Evolutionary conservation across 2,113 vertebrate genomes (phyloP).

Genomic region (Gallinago paraguaiae): DNA sequence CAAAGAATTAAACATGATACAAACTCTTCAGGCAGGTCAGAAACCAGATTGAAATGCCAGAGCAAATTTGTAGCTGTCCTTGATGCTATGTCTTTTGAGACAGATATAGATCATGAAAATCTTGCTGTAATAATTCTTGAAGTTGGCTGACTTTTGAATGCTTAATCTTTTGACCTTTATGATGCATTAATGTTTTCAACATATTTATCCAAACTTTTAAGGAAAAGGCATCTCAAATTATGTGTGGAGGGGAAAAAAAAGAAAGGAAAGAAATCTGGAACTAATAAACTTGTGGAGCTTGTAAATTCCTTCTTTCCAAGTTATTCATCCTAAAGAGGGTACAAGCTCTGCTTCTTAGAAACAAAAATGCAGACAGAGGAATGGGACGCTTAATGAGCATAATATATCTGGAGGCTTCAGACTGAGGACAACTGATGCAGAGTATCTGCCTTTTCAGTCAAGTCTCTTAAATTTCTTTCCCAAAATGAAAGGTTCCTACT

Average conservation of each 20-base stretch:
- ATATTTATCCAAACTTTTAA: conserved; percentile 57
- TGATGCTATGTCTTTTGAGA: not conserved
- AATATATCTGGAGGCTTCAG: conserved; percentile 44
- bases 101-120: not conserved
- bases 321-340: conserved; percentile 60
- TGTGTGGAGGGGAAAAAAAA: not conserved
- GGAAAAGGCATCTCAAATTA: conserved; percentile 53
- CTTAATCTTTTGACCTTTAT: conserved; percentile 31
- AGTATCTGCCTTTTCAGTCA: conserved; percentile 24
- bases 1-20: not conserved
- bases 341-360: conserved; percentile 33
- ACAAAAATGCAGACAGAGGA: conserved; percentile 63
- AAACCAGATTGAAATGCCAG: not conserved
- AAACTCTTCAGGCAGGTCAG: not conserved
- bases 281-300: conserved; percentile 63
- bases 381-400: conserved; percentile 48
- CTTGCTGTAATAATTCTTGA: not conserved
- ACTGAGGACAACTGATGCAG: not conserved
- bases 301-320: conserved; percentile 68
- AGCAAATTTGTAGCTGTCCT: not conserved
- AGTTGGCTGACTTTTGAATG: not conserved
- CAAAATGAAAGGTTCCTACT: not conserved
- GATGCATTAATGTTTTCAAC: conserved; percentile 45
- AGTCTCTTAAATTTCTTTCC: not conserved
- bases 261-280: conserved; percentile 64